A percentile compares a stretch with the other conserved stretches of the same genome.
phyloP scores from a whole-genome alignment of 2,797 vertebrate genomes.

The Argya squamiceps region DNA sequence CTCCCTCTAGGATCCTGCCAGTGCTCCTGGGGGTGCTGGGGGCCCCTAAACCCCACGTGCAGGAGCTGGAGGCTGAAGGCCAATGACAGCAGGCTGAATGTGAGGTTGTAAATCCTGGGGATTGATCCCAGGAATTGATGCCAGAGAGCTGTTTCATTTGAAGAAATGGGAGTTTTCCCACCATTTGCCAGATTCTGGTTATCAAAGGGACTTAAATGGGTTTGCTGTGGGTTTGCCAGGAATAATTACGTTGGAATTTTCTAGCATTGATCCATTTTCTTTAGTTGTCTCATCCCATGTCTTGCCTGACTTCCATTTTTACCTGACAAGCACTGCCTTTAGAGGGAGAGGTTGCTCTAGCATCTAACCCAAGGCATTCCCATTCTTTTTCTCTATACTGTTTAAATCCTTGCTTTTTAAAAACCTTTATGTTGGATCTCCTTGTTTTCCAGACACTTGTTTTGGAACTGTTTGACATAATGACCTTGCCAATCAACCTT shows the following conservation, averaged over 20 bases:
- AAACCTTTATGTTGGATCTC: not conserved
- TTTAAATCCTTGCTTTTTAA: not conserved
- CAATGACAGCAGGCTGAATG: not conserved
- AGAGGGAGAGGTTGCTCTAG: not conserved
- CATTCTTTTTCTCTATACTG: not conserved
- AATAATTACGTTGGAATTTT: not conserved
- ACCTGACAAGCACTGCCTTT: not conserved
- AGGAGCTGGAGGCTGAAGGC: not conserved
- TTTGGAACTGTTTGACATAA: not conserved
- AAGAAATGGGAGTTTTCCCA: not conserved
- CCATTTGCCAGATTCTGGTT: not conserved
- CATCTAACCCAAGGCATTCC: not conserved
- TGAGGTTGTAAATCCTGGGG: not conserved
- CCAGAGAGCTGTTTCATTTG: not conserved
- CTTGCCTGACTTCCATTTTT: not conserved
- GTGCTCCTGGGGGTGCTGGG: rapidly evolving
- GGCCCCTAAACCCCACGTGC: rapidly evolving
- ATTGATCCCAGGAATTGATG: not conserved
- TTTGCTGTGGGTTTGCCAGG: not conserved
- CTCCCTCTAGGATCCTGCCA: not conserved
- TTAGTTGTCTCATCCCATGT: not conserved
- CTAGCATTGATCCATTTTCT: not conserved
- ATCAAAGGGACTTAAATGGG: not conserved
- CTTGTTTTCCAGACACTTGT: not conserved
- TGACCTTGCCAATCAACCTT: not conserved